Conservation (phyloP, 1,140 invertebrate genomes). For the Drosophila kohkoa region DNA sequence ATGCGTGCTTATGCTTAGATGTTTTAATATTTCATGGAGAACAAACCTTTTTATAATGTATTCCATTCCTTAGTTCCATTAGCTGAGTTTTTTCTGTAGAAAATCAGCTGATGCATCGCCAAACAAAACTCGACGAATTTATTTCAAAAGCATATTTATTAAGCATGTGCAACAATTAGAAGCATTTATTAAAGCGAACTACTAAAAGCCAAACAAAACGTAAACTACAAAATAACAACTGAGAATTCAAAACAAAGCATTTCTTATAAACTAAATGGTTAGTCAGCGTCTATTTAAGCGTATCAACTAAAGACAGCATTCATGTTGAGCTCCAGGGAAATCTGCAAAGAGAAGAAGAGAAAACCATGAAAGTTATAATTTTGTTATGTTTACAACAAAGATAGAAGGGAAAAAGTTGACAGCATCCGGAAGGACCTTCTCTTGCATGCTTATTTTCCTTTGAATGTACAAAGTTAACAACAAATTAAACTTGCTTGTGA, state of each 20-base stretch:
- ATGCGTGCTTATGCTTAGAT: constrained; percentile 12
- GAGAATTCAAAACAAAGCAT: constrained; percentile 50
- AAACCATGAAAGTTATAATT: constrained; percentile 57
- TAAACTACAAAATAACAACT: constrained; percentile 52
- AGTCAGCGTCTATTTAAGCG: constrained; percentile 67
- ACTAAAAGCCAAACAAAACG: constrained; percentile 41
- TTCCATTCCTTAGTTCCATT: neutral
- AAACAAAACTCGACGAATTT: constrained; percentile 9
- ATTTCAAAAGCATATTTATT: constrained; percentile 51
- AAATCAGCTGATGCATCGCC: neutral
- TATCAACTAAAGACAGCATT: constrained; percentile 44
- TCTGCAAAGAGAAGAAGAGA: constrained; percentile 57
- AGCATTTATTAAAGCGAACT: constrained; percentile 63
- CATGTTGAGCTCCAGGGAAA: constrained; percentile 31
- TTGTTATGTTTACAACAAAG: constrained; percentile 52
- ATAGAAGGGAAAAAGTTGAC: constrained; percentile 32
- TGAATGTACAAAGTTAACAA: constrained; percentile 73
- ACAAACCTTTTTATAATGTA: neutral
- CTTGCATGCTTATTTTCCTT: constrained; percentile 58
- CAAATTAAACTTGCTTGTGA: constrained; percentile 81
- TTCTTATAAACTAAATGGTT: constrained; percentile 66
- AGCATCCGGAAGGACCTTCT: constrained; percentile 26
- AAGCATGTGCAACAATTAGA: constrained; percentile 46
- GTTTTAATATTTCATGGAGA: constrained; percentile 12
- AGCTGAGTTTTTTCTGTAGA: neutral